A percentile compares a stretch with the other conserved stretches of the same genome.
These are phyloP conservation scores for Paratilapia polleni DNA, from an alignment of 2,113 vertebrate genomes.

Conservation along the genomic window DNA sequence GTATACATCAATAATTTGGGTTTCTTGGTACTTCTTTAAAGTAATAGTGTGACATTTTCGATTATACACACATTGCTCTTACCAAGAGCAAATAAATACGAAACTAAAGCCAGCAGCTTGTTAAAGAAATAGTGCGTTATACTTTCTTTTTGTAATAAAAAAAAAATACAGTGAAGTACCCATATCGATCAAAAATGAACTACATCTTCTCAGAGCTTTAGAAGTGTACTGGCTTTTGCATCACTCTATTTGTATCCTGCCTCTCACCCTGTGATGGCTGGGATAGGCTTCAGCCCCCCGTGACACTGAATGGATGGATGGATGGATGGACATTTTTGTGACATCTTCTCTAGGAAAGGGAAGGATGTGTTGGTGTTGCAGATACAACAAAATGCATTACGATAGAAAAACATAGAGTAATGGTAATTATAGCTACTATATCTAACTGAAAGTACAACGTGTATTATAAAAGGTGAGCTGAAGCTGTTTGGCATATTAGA, in stretches of 20 bases:
- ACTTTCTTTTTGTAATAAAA: not conserved
- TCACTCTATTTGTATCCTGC: not conserved
- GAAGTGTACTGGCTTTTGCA: too few relatives aligned
- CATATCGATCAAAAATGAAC: not conserved
- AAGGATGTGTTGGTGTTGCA: not conserved
- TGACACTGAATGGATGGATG: not conserved
- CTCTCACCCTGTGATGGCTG: not conserved
- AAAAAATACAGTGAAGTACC: not conserved
- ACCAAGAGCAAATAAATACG: not conserved
- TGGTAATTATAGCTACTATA: not conserved
- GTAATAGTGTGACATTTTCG: not conserved
- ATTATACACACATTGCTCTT: too few relatives aligned
- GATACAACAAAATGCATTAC: not conserved
- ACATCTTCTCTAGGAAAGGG: not conserved
- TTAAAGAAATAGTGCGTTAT: not conserved
- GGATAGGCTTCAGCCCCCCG: not conserved
- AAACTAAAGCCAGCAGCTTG: not conserved
- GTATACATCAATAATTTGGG: not conserved
- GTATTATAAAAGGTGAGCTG: rapidly evolving
- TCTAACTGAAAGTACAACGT: not conserved
- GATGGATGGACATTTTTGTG: not conserved
- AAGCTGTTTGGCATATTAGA: not conserved
- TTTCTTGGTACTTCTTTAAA: not conserved
- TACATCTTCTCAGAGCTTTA: not conserved
- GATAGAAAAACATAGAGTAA: not conserved